These are phyloP conservation scores for Acrobasis repandana DNA, from an alignment of 2,888 invertebrate genomes.

Conservation along the genomic window DNA sequence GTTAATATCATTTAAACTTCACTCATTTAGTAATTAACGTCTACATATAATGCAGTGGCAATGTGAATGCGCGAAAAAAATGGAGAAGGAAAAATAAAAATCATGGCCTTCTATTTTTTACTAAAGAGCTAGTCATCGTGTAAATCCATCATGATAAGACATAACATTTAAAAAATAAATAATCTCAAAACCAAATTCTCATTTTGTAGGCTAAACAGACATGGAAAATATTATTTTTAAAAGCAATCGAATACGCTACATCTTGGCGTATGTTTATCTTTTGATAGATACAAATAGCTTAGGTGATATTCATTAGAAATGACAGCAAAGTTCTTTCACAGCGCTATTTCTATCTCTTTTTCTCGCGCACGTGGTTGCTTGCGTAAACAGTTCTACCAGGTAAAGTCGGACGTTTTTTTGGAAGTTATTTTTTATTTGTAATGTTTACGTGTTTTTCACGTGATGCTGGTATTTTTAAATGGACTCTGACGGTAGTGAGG, in stretches of 20 bases:
- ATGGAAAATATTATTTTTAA: background rate
- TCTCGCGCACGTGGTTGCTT: conserved; percentile 15
- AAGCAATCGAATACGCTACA: background rate
- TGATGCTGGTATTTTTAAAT: conserved; percentile 52
- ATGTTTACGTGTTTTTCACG: conserved; percentile 64
- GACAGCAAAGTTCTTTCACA: conserved; percentile 15
- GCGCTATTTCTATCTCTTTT: background rate
- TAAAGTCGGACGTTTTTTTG: conserved; percentile 10
- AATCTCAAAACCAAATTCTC: too few relatives aligned
- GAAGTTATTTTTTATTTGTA: conserved; percentile 24
- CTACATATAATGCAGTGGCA: too few relatives aligned
- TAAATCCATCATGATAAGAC: too few relatives aligned
- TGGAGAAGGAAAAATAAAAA: too few relatives aligned
- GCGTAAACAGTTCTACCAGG: conserved; percentile 26
- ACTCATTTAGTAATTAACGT: too few relatives aligned
- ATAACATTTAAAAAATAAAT: too few relatives aligned
- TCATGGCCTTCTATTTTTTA: too few relatives aligned
- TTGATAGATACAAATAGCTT: conserved; percentile 1
- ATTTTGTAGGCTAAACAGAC: too few relatives aligned
- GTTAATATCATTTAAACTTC: too few relatives aligned
- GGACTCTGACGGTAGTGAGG: conserved; percentile 48
- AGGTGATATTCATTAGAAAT: conserved; percentile 1
- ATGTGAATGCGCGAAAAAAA: too few relatives aligned
- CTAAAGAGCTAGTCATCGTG: too few relatives aligned
- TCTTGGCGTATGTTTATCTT: conserved; percentile 11